Conservation (phyloP, 2,113 vertebrate genomes). For the Desmodus rotundus region DNA sequence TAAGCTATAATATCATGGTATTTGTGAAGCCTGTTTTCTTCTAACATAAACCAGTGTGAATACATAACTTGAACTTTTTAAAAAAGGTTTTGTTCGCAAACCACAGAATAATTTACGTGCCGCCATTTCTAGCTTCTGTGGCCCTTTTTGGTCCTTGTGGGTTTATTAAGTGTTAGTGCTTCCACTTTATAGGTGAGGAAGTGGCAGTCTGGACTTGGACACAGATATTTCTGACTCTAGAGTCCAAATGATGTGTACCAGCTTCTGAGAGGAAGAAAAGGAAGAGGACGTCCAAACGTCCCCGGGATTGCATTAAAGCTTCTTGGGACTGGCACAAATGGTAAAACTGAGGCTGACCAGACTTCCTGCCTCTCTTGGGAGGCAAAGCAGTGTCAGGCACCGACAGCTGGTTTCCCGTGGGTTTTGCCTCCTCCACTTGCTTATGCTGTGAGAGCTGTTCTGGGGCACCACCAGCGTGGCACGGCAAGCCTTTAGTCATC, state of each 20-base stretch:
- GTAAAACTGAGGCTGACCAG: neutral
- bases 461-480: neutral
- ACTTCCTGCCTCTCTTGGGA: neutral
- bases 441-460: neutral
- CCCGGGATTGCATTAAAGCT: neutral
- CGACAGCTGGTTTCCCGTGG: fast-evolving
- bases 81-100: neutral
- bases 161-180: neutral
- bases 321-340: neutral
- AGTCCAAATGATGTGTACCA: too few relatives aligned
- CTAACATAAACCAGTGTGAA: neutral
- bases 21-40: neutral
- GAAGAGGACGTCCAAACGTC: neutral
- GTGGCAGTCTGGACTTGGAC: neutral
- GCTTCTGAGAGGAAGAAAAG: neutral
- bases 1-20: neutral
- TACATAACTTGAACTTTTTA: neutral
- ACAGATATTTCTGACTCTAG: neutral
- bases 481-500: neutral
- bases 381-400: neutral
- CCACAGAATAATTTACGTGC: fast-evolving
- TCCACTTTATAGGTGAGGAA: neutral
- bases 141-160: fast-evolving
- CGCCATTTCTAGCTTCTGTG: fast-evolving
- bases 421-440: neutral